Conservation (phyloP, 92 coral and sea anemone genomes). For the Bergia puertoricense region DNA sequence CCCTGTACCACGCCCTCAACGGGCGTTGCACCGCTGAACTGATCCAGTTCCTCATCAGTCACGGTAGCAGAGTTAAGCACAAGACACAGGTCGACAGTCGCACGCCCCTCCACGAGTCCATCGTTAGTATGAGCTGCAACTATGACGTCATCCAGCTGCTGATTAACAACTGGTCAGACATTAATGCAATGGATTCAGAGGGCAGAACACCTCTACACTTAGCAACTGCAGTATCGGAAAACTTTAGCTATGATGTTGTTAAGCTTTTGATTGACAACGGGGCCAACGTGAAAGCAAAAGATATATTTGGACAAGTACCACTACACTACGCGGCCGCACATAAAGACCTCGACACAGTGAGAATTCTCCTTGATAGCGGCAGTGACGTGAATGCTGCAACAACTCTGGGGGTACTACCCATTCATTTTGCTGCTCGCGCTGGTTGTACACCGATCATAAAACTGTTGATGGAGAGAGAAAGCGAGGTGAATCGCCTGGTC, state of each 20-base stretch:
- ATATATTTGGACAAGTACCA: conserved; percentile 30
- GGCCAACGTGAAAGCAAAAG: conserved; percentile 14
- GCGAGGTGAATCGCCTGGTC: conserved; percentile 18
- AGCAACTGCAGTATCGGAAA: conserved; percentile 1
- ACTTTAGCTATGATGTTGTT: conserved; percentile 22
- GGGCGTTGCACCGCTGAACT: conserved; percentile 12
- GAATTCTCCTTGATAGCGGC: conserved; percentile 18
- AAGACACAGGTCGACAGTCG: neutral
- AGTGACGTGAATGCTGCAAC: conserved; percentile 22
- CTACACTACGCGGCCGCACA: conserved; percentile 12
- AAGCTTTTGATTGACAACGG: conserved; percentile 27
- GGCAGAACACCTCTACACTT: conserved; percentile 8
- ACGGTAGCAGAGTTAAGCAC: neutral
- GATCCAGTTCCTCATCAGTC: neutral
- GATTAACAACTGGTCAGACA: conserved; percentile 1
- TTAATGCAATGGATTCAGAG: neutral
- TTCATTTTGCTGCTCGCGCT: conserved; percentile 25
- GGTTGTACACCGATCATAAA: conserved; percentile 2
- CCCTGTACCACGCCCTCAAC: conserved; percentile 24
- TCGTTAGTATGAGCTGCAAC: neutral
- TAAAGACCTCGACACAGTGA: conserved; percentile 6
- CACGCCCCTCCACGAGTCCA: conserved; percentile 25
- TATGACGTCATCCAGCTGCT: conserved; percentile 13
- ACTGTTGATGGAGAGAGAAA: conserved; percentile 16
- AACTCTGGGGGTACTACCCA: conserved; percentile 16